Percentiles rank a stretch among this genome's conserved stretches.
These are phyloP conservation scores for Silurus meridionalis DNA, from an alignment of 2,113 vertebrate genomes.

Conservation along the genomic window DNA sequence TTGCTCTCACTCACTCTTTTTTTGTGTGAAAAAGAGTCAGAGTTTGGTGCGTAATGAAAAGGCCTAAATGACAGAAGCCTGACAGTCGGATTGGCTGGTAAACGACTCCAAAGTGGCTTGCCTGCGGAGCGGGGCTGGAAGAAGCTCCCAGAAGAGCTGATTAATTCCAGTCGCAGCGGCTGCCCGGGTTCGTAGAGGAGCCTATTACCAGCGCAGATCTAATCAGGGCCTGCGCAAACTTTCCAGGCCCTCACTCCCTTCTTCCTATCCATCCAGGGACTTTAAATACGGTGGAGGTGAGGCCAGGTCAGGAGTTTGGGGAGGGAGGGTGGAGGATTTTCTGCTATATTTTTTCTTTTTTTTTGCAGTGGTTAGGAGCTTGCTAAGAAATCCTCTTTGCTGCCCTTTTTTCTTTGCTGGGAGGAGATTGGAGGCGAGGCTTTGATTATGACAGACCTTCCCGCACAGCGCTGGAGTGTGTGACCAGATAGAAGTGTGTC, in stretches of 20 bases:
- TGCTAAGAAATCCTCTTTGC: slow-evolving; percentile 69
- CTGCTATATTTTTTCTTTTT: slow-evolving; percentile 50
- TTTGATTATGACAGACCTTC: slow-evolving; percentile 75
- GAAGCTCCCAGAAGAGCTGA: slow-evolving; percentile 99
- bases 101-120: slow-evolving; percentile 97
- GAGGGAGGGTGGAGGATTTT: slow-evolving; percentile 88
- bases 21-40: slow-evolving; percentile 55
- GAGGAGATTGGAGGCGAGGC: slow-evolving; percentile 66
- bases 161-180: slow-evolving; percentile 98
- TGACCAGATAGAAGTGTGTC: slow-evolving; percentile 76
- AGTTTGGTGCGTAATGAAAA: slow-evolving; percentile 90
- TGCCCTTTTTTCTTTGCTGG: slow-evolving; percentile 54
- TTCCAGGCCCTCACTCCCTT: slow-evolving; percentile 81
- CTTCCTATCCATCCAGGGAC: slow-evolving; percentile 83
- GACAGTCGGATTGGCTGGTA: slow-evolving; percentile 99
- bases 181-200: slow-evolving; percentile 88
- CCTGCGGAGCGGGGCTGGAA: slow-evolving; percentile 87
- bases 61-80: slow-evolving; percentile 98
- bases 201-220: slow-evolving; percentile 97
- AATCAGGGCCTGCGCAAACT: slow-evolving; percentile 95
- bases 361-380: slow-evolving; percentile 70
- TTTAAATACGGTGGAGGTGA: slow-evolving; percentile 81
- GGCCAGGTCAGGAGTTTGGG: slow-evolving; percentile 73
- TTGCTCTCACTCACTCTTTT: slow-evolving; percentile 43
- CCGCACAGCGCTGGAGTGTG: slow-evolving; percentile 66